Evolutionary conservation across 2,888 invertebrate species (phyloP), one percentile per base, ranked within the genome.

Genomic region (Thalpophila matura): DNA sequence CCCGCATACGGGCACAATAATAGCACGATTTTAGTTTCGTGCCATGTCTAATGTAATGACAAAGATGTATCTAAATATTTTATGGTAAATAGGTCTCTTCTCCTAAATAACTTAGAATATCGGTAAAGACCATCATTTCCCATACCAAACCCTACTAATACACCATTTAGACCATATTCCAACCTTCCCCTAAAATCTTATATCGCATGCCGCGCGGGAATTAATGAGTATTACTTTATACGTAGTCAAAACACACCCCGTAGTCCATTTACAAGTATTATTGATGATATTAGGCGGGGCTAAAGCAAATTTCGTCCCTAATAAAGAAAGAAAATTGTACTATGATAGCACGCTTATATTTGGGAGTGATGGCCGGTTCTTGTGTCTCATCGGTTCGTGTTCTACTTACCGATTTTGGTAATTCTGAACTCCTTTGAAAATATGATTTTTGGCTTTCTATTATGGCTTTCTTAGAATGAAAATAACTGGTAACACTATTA

Each of bases 251-350:
- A 88, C 89, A 90, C 89, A 85, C 89, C 89, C 85, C 66, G 61
- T 56, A 79, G 79, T 80, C 86, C 86, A 89, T 89, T 90, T 87
- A 88, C 85, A 84, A 85, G 83, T 86, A 85, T 89, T 89, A 90
- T 90, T 89, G 88, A 90, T 90, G 89, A 85, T 86, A 84, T 79
- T 76, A 84, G 81, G 85, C 69, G 77, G 72, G 79, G 80, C 72
- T 51, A 54, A 70, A 67, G 73, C 65, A 80, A 80, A 82, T 82
- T 83, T 80, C 56, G 76, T 68, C 80, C 79, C 37, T 59, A 64
- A 77, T 68, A 77, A 64, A 68, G 51, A 63, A 73, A 31, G 63
- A 64, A 77, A 58, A 73, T 74, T 63, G 47, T 68, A 47, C 35
- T 18, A 35, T 63, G 24, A 33, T 35, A 14, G 63, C 24, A 49